Conservation (phyloP, 2,797 vertebrate genomes). For the Glossophaga mutica region DNA sequence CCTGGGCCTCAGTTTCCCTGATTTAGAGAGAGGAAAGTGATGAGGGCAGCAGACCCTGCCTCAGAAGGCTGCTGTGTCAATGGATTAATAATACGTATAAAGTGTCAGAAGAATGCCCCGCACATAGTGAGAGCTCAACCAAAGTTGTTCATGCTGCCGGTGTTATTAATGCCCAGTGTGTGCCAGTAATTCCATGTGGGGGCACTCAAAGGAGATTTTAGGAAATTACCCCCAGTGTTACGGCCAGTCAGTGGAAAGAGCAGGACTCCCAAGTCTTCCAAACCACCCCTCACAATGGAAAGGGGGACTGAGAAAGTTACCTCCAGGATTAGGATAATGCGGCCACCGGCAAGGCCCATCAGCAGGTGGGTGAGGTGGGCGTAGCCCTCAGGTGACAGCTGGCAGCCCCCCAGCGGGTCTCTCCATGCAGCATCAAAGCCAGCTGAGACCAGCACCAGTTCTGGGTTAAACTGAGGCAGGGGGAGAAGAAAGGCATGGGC, state of each 20-base stretch:
- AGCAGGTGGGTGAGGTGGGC: constrained; percentile 92
- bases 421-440: constrained; percentile 93
- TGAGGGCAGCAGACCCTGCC: neutral
- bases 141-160: neutral
- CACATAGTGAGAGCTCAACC: neutral
- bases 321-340: constrained; percentile 89
- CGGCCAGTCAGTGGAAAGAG: neutral
- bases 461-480: constrained; percentile 87
- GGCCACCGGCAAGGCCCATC: constrained; percentile 88
- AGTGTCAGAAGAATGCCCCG: neutral
- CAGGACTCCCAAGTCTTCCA: neutral
- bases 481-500: neutral
- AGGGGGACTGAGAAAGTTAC: constrained; percentile 72
- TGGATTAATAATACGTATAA: neutral
- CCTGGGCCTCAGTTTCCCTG: neutral
- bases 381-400: constrained; percentile 90
- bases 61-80: constrained; percentile 28
- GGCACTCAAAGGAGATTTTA: constrained; percentile 20
- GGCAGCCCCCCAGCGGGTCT: constrained; percentile 90
- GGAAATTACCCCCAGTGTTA: neutral
- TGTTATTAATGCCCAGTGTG: neutral
- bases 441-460: constrained; percentile 91
- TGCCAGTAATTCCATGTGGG: neutral
- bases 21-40: neutral
- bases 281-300: neutral